phyloP scores from a whole-genome alignment of 2,797 vertebrate genomes.

The Danio choprae region DNA sequence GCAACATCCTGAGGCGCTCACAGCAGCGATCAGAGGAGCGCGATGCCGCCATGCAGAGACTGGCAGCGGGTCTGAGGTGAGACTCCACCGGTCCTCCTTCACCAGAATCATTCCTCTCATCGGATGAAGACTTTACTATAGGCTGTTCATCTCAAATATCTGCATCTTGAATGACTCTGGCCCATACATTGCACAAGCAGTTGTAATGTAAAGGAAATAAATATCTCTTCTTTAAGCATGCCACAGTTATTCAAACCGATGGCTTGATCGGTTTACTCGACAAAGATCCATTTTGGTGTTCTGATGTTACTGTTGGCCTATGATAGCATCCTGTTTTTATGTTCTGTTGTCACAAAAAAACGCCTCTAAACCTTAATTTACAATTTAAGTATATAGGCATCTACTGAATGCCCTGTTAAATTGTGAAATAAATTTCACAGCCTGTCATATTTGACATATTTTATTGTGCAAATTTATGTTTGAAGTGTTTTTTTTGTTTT shows the following conservation, averaged over 20 bases:
- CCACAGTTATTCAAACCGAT: neutral
- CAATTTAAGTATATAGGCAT: neutral
- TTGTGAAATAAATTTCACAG: neutral
- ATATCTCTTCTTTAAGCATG: neutral
- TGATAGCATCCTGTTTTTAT: slow-evolving; percentile 6
- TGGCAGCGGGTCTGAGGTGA: slow-evolving; percentile 88
- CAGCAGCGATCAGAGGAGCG: slow-evolving; percentile 91
- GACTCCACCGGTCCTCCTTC: slow-evolving; percentile 21
- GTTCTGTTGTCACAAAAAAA: neutral
- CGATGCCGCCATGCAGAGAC: slow-evolving; percentile 80
- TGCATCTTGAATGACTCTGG: neutral
- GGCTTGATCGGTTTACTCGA: neutral
- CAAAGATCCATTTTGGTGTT: slow-evolving; percentile 12
- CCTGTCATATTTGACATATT: slow-evolving; percentile 1
- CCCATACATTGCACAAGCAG: slow-evolving; percentile 3
- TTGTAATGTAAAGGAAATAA: neutral
- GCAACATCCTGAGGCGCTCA: slow-evolving; percentile 83
- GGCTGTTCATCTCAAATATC: neutral
- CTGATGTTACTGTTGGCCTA: neutral
- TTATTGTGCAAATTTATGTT: neutral
- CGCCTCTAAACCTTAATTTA: neutral
- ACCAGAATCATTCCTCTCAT: neutral
- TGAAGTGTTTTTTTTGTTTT: neutral
- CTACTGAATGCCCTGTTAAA: neutral
- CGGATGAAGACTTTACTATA: neutral